These are phyloP conservation scores for Uromys caudimaculatus DNA, from an alignment of 2,797 vertebrate species.

Conservation along the genomic window DNA sequence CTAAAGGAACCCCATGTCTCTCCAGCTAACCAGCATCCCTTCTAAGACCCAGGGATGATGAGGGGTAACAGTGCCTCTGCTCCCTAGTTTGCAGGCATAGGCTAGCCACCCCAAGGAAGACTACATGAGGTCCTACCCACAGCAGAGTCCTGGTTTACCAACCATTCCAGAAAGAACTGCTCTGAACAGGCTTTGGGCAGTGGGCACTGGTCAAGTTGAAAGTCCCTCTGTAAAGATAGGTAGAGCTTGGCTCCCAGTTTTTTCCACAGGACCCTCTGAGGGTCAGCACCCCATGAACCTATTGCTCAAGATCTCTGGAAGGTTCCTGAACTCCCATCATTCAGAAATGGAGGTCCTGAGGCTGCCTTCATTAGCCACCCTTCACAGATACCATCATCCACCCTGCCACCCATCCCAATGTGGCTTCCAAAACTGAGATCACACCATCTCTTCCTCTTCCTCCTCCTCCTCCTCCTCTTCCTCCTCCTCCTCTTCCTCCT, in stretches of 20 bases:
- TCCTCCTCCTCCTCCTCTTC: no score
- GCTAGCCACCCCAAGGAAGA: not conserved
- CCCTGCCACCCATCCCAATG: not conserved
- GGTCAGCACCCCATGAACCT: not conserved
- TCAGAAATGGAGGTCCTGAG: fast-evolving
- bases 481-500: no score
- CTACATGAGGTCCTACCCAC: not conserved
- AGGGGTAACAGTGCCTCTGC: not conserved
- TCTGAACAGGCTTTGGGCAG: not conserved
- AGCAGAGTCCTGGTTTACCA: not conserved
- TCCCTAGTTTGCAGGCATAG: not conserved
- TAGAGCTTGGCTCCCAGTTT: no score
- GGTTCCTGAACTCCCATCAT: not conserved
- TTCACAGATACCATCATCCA: not conserved
- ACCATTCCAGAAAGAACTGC: not conserved
- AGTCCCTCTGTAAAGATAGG: not conserved
- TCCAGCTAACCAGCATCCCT: not conserved
- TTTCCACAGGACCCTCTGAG: not conserved
- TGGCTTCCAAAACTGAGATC: not conserved
- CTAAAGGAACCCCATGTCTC: not conserved
- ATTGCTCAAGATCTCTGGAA: fast-evolving
- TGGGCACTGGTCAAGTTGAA: not conserved
- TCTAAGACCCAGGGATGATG: not conserved
- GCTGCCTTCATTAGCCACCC: not conserved
- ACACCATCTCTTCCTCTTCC: not conserved